These are phyloP conservation scores for Bruchidius siliquastri DNA, from an alignment of 2,888 invertebrate genomes.

Conservation along the genomic window DNA sequence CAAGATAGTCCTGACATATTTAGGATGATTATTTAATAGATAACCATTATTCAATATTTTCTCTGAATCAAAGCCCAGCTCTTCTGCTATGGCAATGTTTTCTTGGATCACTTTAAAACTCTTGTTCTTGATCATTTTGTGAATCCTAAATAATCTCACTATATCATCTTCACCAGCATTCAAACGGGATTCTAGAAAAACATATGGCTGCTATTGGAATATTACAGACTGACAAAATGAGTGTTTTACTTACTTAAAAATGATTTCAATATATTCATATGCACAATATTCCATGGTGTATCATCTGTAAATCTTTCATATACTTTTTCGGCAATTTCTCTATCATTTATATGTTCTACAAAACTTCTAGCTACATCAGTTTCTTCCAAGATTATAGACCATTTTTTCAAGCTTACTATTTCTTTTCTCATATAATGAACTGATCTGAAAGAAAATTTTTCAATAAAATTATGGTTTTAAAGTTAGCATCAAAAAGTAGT, in stretches of 20 bases:
- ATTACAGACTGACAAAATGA: no score
- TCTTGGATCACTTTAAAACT: constrained; percentile 52
- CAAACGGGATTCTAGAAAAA: constrained; percentile 45
- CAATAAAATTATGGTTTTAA: constrained; percentile 1
- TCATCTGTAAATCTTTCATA: constrained; percentile 10
- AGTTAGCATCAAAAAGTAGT: no score
- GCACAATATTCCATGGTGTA: constrained; percentile 35
- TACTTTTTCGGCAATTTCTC: constrained; percentile 12
- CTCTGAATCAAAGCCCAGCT: constrained; percentile 53
- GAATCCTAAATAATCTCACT: constrained; percentile 40
- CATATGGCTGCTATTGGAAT: no score
- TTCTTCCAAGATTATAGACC: constrained; percentile 41
- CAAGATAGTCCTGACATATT: constrained; percentile 55
- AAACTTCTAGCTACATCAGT: constrained; percentile 44
- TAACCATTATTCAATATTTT: constrained; percentile 57
- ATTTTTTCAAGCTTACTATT: constrained; percentile 41
- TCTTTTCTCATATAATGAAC: constrained; percentile 17
- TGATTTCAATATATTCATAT: constrained; percentile 29
- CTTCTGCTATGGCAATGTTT: constrained; percentile 53
- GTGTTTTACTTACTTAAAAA: constrained; percentile 40
- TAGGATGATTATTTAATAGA: constrained; percentile 55
- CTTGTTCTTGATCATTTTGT: constrained; percentile 43
- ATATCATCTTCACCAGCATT: constrained; percentile 41
- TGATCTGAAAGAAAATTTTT: constrained; percentile 17
- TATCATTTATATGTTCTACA: constrained; percentile 30